Conservation (phyloP, 2,797 vertebrate genomes). For the Chromobotia macracanthus region DNA sequence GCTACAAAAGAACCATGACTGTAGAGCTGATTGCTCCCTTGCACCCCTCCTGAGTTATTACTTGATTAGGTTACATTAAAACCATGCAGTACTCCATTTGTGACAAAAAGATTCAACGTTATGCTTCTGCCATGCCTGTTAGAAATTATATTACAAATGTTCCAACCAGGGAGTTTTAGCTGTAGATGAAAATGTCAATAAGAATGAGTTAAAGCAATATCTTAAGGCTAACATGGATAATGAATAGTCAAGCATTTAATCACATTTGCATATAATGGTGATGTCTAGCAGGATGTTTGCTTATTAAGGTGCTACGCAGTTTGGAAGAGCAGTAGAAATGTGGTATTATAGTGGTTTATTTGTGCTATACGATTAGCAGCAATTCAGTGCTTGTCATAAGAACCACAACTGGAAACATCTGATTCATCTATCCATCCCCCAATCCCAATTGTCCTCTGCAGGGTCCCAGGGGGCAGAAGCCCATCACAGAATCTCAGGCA, state of each 20-base stretch:
- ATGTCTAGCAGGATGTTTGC: neutral
- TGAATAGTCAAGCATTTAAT: neutral
- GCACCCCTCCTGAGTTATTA: slow-evolving; percentile 56
- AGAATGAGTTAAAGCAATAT: slow-evolving; percentile 1
- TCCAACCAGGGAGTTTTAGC: neutral
- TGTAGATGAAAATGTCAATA: slow-evolving; percentile 14
- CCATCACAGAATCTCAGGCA: no score
- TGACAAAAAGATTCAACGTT: slow-evolving; percentile 17
- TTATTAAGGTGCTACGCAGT: neutral
- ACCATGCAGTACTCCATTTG: slow-evolving; percentile 61
- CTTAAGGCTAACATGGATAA: slow-evolving; percentile 17
- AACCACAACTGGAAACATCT: neutral
- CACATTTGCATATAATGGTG: neutral
- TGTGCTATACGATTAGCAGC: neutral
- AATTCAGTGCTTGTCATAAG: neutral
- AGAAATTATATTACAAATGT: slow-evolving; percentile 29
- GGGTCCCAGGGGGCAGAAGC: no score
- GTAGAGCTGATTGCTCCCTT: slow-evolving; percentile 61
- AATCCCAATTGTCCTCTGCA: no score
- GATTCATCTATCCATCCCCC: no score
- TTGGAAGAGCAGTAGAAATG: neutral
- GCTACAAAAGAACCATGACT: slow-evolving; percentile 26
- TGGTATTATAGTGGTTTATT: neutral
- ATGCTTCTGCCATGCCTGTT: slow-evolving; percentile 8
- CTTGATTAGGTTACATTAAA: slow-evolving; percentile 65